Conservation (phyloP, 2,888 invertebrate genomes). For the Chrysodeixis includens region DNA sequence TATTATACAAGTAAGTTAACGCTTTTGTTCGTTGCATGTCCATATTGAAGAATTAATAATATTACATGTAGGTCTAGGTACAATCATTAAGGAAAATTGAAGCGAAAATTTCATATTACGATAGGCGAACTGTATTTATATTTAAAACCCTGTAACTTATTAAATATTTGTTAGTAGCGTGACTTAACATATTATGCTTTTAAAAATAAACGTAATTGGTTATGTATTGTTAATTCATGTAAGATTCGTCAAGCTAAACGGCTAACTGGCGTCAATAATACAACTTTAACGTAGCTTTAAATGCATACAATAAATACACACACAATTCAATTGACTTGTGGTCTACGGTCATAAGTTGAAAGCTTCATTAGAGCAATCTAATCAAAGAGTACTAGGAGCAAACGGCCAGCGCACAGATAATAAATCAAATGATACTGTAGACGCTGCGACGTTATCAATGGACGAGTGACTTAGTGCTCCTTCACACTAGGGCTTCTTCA, state of each 20-base stretch:
- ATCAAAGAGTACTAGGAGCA: conserved; percentile 41
- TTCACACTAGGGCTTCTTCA: no score
- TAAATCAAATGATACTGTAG: conserved; percentile 53
- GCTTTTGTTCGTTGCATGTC: no score
- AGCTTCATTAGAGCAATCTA: conserved; percentile 42
- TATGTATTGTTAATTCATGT: neutral
- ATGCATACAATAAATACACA: neutral
- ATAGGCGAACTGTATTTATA: neutral
- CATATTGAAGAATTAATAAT: no score
- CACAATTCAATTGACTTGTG: neutral
- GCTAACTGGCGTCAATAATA: neutral
- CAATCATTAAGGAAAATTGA: neutral
- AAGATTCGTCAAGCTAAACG: neutral
- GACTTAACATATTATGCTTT: no score
- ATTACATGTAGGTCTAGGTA: no score
- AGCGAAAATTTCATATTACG: neutral
- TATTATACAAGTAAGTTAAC: no score
- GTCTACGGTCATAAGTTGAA: conserved; percentile 40
- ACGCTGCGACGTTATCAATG: conserved; percentile 44
- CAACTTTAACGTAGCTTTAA: neutral
- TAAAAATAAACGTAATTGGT: no score
- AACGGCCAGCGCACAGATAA: conserved; percentile 23
- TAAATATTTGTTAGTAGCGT: no score
- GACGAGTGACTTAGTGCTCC: conserved; percentile 6
- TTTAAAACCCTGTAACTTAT: neutral